Conservation (phyloP, 1,140 invertebrate species). For the Cardiocondyla obscurior region DNA sequence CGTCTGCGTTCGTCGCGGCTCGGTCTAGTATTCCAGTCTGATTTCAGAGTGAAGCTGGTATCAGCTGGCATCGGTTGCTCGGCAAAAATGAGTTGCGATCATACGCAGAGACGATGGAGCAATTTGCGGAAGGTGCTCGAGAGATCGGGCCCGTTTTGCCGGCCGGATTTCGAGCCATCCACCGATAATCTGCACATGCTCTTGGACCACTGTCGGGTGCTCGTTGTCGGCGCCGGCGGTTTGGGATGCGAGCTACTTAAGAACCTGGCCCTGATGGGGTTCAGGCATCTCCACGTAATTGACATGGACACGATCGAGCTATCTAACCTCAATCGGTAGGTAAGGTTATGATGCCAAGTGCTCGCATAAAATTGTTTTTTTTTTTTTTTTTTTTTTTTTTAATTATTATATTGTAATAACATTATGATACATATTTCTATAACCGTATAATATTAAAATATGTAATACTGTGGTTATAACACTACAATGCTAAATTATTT, state of each 20-base stretch:
- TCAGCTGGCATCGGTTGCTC: too few relatives aligned
- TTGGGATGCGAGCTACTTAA: conserved; percentile 99
- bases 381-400: too few relatives aligned
- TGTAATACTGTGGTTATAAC: too few relatives aligned
- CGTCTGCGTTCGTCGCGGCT: too few relatives aligned
- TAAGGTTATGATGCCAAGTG: neutral
- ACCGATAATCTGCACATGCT: conserved; percentile 93
- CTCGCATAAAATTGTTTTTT: neutral
- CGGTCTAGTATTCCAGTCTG: too few relatives aligned
- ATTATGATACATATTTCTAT: neutral
- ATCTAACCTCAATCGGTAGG: conserved; percentile 96
- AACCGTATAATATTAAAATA: neutral
- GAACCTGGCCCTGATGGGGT: conserved; percentile 97
- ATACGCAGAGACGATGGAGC: conserved; percentile 87
- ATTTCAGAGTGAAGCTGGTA: neutral
- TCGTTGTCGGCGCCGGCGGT: conserved; percentile 97
- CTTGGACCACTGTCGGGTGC: conserved; percentile 92
- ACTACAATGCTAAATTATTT: neutral
- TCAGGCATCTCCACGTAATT: conserved; percentile 96
- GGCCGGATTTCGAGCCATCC: conserved; percentile 95
- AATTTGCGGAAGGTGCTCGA: conserved; percentile 94
- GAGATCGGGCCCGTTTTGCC: conserved; percentile 96
- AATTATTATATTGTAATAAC: neutral
- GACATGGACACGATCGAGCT: conserved; percentile 99
- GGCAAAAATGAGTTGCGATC: conserved; percentile 75